These are phyloP conservation scores for Eutrigla gurnardus DNA, from an alignment of 2,797 vertebrate genomes.

Conservation along the genomic window DNA sequence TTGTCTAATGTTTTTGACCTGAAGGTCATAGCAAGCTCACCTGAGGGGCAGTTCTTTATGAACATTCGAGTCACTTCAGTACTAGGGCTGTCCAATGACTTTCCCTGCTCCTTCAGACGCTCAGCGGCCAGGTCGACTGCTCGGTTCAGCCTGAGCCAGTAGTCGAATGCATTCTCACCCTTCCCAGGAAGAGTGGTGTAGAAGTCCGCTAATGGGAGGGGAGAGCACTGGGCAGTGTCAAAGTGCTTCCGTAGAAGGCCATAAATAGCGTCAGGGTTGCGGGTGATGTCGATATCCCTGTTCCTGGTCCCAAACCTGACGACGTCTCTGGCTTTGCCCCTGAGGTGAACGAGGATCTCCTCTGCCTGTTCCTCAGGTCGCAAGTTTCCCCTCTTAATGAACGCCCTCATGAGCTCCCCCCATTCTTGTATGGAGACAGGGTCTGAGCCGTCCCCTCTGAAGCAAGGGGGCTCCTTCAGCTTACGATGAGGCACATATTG, in stretches of 20 bases:
- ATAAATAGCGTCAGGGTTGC: too few species aligned
- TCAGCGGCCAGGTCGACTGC: constrained; percentile 25
- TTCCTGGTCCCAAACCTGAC: constrained; percentile 39
- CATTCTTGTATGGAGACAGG: not conserved
- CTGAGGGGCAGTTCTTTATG: not conserved
- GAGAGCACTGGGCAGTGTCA: constrained; percentile 9
- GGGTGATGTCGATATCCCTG: constrained; percentile 2
- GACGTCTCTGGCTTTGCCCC: constrained; percentile 46
- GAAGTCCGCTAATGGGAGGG: constrained; percentile 41
- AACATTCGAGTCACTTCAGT: not conserved
- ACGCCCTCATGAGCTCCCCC: constrained; percentile 24
- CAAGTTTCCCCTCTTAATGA: constrained; percentile 2
- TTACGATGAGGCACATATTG: not conserved
- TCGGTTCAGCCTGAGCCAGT: constrained; percentile 41
- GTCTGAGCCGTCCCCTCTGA: not conserved
- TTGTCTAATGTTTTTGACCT: not conserved
- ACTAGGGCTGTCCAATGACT: constrained; percentile 10
- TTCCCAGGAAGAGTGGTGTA: constrained; percentile 31
- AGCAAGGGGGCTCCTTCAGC: constrained; percentile 1
- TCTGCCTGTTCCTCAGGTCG: constrained; percentile 22
- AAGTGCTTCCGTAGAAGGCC: constrained; percentile 45
- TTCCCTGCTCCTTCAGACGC: constrained; percentile 18
- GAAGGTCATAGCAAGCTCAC: not conserved
- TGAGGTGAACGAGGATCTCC: constrained; percentile 48
- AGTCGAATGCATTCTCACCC: constrained; percentile 16